Evolutionary conservation across 2,113 vertebrate genomes (phyloP).

Genomic region (Coturnix japonica): DNA sequence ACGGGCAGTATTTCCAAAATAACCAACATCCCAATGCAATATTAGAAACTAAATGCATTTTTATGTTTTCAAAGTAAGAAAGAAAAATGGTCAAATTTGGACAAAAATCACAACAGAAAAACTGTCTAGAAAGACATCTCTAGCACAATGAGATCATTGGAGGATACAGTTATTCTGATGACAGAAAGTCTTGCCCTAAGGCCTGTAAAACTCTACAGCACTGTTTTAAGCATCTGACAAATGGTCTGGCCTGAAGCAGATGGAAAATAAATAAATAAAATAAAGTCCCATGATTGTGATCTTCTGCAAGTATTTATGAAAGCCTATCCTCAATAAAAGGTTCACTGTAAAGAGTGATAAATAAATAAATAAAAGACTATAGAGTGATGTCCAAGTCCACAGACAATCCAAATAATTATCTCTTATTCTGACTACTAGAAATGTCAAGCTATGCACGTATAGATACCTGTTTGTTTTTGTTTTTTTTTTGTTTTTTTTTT

Average conservation of each 20-base stretch:
- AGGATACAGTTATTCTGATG: background rate
- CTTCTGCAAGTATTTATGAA: background rate
- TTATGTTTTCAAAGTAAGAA: background rate
- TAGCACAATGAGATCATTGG: background rate
- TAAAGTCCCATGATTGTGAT: background rate
- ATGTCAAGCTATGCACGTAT: fast-evolving
- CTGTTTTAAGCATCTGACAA: background rate
- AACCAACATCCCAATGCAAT: background rate
- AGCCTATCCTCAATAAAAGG: background rate
- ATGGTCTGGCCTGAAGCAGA: background rate
- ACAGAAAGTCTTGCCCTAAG: background rate
- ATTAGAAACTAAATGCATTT: background rate
- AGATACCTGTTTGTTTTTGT: fast-evolving
- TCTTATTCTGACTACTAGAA: background rate
- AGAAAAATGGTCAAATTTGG: background rate
- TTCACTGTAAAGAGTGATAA: background rate
- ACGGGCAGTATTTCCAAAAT: background rate
- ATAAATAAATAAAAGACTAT: too few species aligned
- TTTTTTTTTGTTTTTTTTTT: too few species aligned
- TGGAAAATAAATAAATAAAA: background rate
- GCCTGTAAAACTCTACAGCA: background rate
- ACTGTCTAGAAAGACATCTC: background rate
- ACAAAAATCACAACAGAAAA: background rate
- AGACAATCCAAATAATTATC: background rate
- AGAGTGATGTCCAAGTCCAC: background rate